Conservation (phyloP, 2,888 invertebrate genomes). For the Romanomermis culicivorax region DNA sequence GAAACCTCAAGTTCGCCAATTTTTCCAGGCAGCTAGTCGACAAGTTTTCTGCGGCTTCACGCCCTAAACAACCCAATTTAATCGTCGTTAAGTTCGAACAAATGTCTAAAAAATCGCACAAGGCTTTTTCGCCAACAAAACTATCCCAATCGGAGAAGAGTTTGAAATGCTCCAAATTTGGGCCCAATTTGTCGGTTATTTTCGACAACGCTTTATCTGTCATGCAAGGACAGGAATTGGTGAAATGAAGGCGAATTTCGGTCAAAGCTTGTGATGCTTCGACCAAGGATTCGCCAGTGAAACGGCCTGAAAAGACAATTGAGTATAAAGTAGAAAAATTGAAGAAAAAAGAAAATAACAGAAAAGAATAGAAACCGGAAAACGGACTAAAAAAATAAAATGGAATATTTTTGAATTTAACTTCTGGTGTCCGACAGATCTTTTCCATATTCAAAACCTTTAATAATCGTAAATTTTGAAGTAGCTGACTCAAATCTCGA, state of each 20-base stretch:
- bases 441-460: neutral
- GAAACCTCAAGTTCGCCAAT: neutral
- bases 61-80: slow-evolving; percentile 2
- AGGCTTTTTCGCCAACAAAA: neutral
- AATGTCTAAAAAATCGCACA: neutral
- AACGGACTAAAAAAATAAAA: neutral
- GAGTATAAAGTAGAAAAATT: neutral
- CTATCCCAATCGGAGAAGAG: slow-evolving; percentile 4
- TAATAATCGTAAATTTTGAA: neutral
- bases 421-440: slow-evolving; percentile 2
- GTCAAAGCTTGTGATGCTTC: neutral
- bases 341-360: neutral
- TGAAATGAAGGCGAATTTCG: neutral
- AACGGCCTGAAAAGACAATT: neutral
- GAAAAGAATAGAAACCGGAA: neutral
- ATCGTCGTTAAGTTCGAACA: neutral
- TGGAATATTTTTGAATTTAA: no score
- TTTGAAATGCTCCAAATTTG: slow-evolving; percentile 1
- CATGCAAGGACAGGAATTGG: neutral
- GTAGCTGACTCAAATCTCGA: neutral
- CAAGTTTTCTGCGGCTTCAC: neutral
- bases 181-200: neutral
- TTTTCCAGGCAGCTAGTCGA: neutral
- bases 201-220: neutral
- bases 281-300: neutral